Percentiles rank a stretch among this genome's conserved stretches.
Evolutionary conservation across 2,797 vertebrate genomes (phyloP).

Genomic region (Hippocampus kuda): DNA sequence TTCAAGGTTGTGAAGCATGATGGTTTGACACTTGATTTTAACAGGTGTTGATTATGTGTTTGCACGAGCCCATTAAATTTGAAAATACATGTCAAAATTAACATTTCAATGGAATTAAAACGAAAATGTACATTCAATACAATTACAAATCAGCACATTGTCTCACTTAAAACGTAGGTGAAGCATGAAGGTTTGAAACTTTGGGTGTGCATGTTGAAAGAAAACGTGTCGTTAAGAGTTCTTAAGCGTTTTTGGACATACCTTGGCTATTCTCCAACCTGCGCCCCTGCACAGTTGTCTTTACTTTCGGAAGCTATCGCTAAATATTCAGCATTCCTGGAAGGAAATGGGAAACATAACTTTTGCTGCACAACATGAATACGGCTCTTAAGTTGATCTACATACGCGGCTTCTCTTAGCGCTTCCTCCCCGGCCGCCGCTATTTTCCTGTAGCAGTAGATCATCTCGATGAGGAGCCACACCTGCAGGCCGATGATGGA

Average conservation of each 20-base stretch:
- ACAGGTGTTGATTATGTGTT: no score
- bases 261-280: slow-evolving; percentile 81
- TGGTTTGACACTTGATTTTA: no score
- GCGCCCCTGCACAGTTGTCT: slow-evolving; percentile 85
- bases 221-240: not conserved
- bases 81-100: no score
- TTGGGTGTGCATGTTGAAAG: no score
- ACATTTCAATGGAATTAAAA: no score
- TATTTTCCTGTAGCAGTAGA: slow-evolving; percentile 89
- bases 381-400: slow-evolving; percentile 12
- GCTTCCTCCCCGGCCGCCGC: slow-evolving; percentile 79
- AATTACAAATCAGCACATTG: no score
- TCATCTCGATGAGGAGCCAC: slow-evolving; percentile 91
- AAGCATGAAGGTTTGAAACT: no score
- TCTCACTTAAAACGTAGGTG: no score
- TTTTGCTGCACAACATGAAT: no score
- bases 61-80: no score
- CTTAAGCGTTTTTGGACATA: slow-evolving; percentile 19
- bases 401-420: slow-evolving; percentile 81
- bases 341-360: not conserved
- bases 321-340: slow-evolving; percentile 80
- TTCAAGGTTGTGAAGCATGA: no score
- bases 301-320: slow-evolving; percentile 88
- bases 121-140: no score
- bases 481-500: slow-evolving; percentile 85